Percentiles rank a stretch among this genome's conserved stretches.
phyloP scores from a whole-genome alignment of 2,113 vertebrate genomes.

The Pipa parva region DNA sequence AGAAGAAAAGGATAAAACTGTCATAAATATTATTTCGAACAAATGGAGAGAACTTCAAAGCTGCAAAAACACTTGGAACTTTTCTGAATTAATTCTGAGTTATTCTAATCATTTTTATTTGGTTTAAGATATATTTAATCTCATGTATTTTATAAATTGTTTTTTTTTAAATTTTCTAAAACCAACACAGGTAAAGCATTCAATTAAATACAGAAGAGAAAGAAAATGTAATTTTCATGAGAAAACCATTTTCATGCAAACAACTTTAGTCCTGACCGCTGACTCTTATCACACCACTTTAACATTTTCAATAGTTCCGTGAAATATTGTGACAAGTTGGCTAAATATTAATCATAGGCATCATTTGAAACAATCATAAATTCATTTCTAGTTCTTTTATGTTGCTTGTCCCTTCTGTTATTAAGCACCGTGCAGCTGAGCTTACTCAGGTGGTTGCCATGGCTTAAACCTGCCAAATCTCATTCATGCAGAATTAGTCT shows the following conservation, averaged over 20 bases:
- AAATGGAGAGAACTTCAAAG: too few relatives aligned
- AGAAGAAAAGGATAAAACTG: too few relatives aligned
- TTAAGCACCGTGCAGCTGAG: not conserved
- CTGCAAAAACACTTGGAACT: too few relatives aligned
- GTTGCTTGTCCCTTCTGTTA: slow-evolving; percentile 8
- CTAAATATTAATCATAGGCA: slow-evolving; percentile 10
- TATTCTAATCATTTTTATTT: too few relatives aligned
- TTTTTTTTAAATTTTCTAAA: too few relatives aligned
- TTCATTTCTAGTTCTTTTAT: slow-evolving; percentile 4
- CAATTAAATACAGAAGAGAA: not conserved
- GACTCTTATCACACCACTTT: not conserved
- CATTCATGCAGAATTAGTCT: slow-evolving; percentile 45
- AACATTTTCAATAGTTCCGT: not conserved
- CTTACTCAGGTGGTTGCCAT: slow-evolving; percentile 45
- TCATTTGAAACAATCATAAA: slow-evolving; percentile 3
- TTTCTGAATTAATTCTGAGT: too few relatives aligned
- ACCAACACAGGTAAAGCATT: too few relatives aligned
- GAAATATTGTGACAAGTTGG: not conserved
- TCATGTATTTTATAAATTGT: too few relatives aligned
- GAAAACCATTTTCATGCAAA: not conserved
- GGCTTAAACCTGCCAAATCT: slow-evolving; percentile 28
- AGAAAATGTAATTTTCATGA: not conserved
- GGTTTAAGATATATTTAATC: too few relatives aligned
- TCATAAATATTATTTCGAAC: too few relatives aligned
- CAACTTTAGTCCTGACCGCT: not conserved